These are phyloP conservation scores for Pharmacophagus antenor DNA, from an alignment of 2,888 invertebrate species.

Conservation along the genomic window DNA sequence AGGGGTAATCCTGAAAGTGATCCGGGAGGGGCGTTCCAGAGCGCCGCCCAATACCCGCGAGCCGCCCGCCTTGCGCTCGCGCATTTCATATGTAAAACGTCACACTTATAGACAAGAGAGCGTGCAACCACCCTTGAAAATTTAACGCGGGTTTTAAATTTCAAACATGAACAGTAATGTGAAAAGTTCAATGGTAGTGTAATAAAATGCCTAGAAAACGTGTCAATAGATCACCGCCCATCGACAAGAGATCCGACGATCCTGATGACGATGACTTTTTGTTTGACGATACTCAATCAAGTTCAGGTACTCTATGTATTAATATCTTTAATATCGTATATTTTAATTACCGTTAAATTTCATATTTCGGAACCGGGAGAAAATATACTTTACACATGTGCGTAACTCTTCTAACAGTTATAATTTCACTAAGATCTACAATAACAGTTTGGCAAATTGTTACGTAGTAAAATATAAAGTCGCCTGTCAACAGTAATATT, in stretches of 20 bases:
- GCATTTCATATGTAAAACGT: constrained; percentile 60
- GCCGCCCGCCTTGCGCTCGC: constrained; percentile 67
- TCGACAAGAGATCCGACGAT: constrained; percentile 61
- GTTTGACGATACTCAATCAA: constrained; percentile 71
- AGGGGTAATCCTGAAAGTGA: constrained; percentile 48
- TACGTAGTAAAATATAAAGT: background rate
- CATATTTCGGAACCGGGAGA: background rate
- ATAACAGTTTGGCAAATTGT: background rate
- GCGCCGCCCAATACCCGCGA: constrained; percentile 62
- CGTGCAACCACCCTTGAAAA: constrained; percentile 31
- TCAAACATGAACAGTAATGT: constrained; percentile 38
- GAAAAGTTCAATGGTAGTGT: constrained; percentile 37
- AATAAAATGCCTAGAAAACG: constrained; percentile 69
- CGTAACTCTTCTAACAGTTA: too few species aligned
- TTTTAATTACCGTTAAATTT: background rate
- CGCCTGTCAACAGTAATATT: too few species aligned
- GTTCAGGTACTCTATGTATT: constrained; percentile 53
- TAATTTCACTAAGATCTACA: too few species aligned
- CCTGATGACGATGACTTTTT: constrained; percentile 71
- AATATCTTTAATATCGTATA: background rate
- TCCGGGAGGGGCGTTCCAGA: constrained; percentile 61
- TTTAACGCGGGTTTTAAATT: constrained; percentile 28
- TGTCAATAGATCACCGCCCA: constrained; percentile 55
- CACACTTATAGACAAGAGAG: constrained; percentile 46
- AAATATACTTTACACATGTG: too few species aligned